Evolutionary conservation across 2,113 vertebrate genomes (phyloP).

Genomic region (Cryptotis parvus): DNA sequence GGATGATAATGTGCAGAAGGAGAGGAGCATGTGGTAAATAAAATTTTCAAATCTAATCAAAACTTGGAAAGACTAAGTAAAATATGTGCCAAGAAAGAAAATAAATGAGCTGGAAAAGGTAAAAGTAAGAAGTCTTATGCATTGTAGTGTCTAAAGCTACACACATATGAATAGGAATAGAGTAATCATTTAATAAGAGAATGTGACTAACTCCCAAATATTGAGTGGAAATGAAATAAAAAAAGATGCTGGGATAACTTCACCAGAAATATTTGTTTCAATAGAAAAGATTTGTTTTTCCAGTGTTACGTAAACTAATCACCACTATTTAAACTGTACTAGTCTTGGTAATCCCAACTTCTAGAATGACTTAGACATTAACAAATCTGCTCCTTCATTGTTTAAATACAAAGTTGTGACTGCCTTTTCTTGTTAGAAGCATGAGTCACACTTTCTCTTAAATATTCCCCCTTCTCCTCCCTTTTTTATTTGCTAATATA

Average conservation of each 20-base stretch:
- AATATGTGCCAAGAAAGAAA: conserved; percentile 1
- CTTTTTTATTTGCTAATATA: conserved; percentile 66
- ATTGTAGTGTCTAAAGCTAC: conserved; percentile 13
- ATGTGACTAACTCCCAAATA: conserved; percentile 59
- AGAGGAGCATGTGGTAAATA: background rate
- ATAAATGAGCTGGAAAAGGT: background rate
- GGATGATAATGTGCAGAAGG: background rate
- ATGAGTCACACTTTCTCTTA: conserved; percentile 76
- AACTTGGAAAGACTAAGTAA: background rate
- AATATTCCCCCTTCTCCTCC: conserved; percentile 55
- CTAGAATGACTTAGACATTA: conserved; percentile 70
- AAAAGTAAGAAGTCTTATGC: background rate
- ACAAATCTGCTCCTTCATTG: conserved; percentile 60
- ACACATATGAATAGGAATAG: background rate
- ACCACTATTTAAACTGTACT: conserved; percentile 77
- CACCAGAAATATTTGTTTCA: conserved; percentile 76
- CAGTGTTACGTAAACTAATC: conserved; percentile 79
- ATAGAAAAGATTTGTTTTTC: conserved; percentile 74
- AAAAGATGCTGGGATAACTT: conserved; percentile 67
- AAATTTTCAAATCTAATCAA: conserved; percentile 44
- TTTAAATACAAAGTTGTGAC: conserved; percentile 62
- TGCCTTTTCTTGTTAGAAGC: conserved; percentile 78
- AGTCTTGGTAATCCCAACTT: conserved; percentile 74
- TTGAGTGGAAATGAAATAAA: conserved; percentile 65
- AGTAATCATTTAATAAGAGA: conserved; percentile 52